phyloP scores from a whole-genome alignment of 2,113 vertebrate species.

The Penelope pileata region DNA sequence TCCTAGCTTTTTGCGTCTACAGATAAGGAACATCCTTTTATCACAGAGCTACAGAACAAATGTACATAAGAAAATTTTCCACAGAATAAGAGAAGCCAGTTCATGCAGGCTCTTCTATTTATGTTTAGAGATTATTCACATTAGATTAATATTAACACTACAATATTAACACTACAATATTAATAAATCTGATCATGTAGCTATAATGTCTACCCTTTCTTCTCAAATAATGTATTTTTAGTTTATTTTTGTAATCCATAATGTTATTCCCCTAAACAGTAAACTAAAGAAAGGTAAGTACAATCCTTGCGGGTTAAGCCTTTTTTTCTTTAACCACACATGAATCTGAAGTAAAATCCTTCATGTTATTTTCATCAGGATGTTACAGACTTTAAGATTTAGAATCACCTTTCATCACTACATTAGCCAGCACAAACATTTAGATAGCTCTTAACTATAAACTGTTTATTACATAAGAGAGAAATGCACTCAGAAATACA shows the following conservation, averaged over 20 bases:
- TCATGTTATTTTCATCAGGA: conserved; percentile 31
- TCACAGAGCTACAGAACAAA: not conserved
- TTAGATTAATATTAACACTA: not conserved
- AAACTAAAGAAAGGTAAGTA: conserved; percentile 1
- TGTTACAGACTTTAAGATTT: conserved; percentile 43
- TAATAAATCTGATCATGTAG: not conserved
- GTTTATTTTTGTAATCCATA: not conserved
- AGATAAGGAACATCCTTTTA: not conserved
- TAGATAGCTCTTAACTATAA: conserved; percentile 55
- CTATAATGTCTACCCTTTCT: not conserved
- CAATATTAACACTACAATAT: not conserved
- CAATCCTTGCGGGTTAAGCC: not conserved
- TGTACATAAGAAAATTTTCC: not conserved
- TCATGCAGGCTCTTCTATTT: not conserved
- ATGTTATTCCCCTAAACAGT: not conserved
- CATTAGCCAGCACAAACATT: conserved; percentile 61
- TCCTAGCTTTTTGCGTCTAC: not conserved
- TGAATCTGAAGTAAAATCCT: conserved; percentile 7
- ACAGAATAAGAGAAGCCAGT: not conserved
- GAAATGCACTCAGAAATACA: conserved; percentile 66
- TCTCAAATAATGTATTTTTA: not conserved
- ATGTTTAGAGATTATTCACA: not conserved
- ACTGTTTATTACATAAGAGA: conserved; percentile 64
- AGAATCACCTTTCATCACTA: conserved; percentile 48
- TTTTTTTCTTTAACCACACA: conserved; percentile 16